These are phyloP conservation scores for Pedionomus torquatus DNA, from an alignment of 2,113 vertebrate genomes.

Conservation along the genomic window DNA sequence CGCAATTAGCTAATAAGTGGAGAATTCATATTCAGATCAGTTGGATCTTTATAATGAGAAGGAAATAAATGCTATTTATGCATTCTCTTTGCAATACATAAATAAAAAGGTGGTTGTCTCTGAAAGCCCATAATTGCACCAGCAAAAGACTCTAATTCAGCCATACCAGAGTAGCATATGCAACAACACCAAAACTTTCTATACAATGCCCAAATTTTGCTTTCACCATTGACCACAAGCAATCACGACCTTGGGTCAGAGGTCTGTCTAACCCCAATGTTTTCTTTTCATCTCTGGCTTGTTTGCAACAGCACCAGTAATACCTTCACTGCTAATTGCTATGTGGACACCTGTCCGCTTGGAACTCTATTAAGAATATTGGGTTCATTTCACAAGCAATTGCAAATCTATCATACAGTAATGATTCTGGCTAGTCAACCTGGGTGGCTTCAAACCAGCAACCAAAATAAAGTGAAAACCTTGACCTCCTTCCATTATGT, in stretches of 20 bases:
- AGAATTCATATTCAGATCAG: background rate
- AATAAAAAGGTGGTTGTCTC: background rate
- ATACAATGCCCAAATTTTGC: background rate
- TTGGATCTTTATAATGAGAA: background rate
- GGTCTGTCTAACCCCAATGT: background rate
- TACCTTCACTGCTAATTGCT: background rate
- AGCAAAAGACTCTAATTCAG: slow-evolving; percentile 4
- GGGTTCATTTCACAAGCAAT: background rate
- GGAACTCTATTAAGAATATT: background rate
- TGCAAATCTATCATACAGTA: background rate
- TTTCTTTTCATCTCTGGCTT: background rate
- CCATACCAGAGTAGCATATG: background rate
- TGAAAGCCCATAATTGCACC: background rate
- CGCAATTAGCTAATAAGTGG: background rate
- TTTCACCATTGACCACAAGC: background rate
- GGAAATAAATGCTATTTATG: background rate
- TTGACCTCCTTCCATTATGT: slow-evolving; percentile 36
- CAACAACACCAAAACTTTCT: background rate
- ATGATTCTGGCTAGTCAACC: background rate
- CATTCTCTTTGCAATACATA: background rate
- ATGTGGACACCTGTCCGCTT: background rate
- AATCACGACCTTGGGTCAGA: background rate
- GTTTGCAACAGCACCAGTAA: background rate
- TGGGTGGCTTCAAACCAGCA: background rate
- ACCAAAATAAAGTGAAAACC: slow-evolving; percentile 17